A percentile compares a stretch with the other conserved stretches of the same genome.
phyloP scores from a whole-genome alignment of 2,797 vertebrate species.

The Notamacropus eugenii region DNA sequence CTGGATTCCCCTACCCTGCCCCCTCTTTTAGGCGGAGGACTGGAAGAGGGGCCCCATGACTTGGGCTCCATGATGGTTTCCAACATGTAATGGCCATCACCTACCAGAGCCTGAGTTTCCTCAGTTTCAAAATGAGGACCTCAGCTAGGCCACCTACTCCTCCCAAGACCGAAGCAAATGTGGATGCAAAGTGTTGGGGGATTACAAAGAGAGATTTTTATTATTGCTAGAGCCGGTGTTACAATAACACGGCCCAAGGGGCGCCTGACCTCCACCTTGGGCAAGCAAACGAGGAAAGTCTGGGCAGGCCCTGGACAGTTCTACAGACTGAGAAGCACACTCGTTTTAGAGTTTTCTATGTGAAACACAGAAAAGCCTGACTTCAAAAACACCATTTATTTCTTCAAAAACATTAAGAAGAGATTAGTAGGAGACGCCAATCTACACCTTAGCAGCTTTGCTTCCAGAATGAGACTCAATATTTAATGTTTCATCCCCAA shows the following conservation, averaged over 20 bases:
- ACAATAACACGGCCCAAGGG: not conserved
- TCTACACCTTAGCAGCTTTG: slow-evolving; percentile 72
- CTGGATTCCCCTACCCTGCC: not conserved
- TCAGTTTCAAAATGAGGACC: not conserved
- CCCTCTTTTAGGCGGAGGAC: not conserved
- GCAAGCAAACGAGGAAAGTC: not conserved
- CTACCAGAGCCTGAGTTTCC: not conserved
- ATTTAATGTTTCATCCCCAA: slow-evolving; percentile 83
- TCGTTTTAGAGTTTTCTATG: slow-evolving; percentile 31
- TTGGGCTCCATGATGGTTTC: not conserved
- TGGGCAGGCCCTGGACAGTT: not conserved
- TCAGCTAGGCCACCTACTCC: not conserved
- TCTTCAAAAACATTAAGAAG: slow-evolving; percentile 38
- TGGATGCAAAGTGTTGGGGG: not conserved
- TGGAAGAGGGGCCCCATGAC: no score
- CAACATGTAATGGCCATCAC: not conserved
- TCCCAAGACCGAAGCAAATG: not conserved
- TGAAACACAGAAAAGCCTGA: slow-evolving; percentile 42
- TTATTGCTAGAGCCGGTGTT: not conserved
- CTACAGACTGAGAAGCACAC: rapidly evolving
- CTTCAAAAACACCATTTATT: slow-evolving; percentile 38
- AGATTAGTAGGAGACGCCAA: slow-evolving; percentile 51
- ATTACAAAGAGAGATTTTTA: not conserved
- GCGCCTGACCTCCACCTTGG: not conserved
- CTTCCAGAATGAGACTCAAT: slow-evolving; percentile 70